Conservation (phyloP, 2,113 vertebrate genomes). For the Sinocyclocheilus anshuiensis region DNA sequence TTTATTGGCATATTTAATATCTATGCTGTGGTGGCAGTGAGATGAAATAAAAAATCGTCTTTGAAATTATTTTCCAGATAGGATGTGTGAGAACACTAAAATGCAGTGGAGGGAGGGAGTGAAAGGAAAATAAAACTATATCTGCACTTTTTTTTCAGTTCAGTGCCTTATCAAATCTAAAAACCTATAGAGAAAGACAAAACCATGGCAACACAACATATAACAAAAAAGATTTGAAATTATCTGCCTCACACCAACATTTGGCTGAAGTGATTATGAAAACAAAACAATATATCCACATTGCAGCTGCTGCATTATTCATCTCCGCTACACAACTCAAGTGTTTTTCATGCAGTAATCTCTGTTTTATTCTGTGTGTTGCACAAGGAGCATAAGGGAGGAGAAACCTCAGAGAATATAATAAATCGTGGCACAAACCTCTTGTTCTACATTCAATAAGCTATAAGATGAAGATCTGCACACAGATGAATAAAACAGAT, state of each 20-base stretch:
- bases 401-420: background rate
- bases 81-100: background rate
- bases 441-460: background rate
- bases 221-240: background rate
- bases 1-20: background rate
- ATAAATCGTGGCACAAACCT: background rate
- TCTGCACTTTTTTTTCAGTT: background rate
- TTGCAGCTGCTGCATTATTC: conserved; percentile 14
- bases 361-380: background rate
- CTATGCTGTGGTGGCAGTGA: background rate
- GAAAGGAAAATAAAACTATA: conserved; percentile 12
- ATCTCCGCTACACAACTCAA: background rate
- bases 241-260: background rate
- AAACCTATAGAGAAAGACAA: background rate
- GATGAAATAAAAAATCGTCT: background rate
- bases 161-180: background rate
- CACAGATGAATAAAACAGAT: background rate
- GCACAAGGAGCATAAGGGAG: background rate
- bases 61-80: background rate
- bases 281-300: background rate
- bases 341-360: background rate
- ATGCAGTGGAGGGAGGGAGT: background rate
- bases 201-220: background rate
- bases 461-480: background rate
- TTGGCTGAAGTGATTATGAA: background rate